Base-by-base conservation (phyloP, 2,888 invertebrate genomes). In the Epirrhoe tristata region DNA sequence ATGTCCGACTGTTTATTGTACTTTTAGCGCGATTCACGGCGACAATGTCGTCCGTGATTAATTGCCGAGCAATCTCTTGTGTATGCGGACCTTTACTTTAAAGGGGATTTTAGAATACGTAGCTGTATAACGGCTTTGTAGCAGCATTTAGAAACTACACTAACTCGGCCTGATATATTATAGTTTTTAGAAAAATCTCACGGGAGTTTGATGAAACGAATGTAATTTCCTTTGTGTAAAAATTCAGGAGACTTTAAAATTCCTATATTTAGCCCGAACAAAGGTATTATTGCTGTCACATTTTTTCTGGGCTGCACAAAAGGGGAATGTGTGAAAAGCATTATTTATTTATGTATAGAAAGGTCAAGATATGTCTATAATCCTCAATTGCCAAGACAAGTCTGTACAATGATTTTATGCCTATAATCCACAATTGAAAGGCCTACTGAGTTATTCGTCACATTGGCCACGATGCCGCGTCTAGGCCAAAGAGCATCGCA, bases 11-110 rank as follows among this genome's bases (percentile, higher is more conserved):
- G 59, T 67, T 63, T 63, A 63, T 56, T 52, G 67, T 63, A 60
- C 67, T 67, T 67, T 63, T 63, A 67, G 67, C 60, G 50, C 66
- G 52, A 67, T 67, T 46, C 59, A 48, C 36, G 48, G 61, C 66
- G 62, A 63, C 66, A 67, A 59, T 57, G 63, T 63, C 60, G 53
- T 48, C 12, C 12, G 56, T 57, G 67, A 67, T 67, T 63, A 63
- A 67, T 54, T 56, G 53, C 2, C 36, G 24, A 31, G 52, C 32
- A 56, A 63, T 67, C 67, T 60, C 53, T 67, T 53, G 63, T 63
- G 63, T 63, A 53, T 48, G 57, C 31, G 52, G 17, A 53, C 50
- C 59, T 67, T 63, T 67, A 63, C 56, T 65, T 65, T 16, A 48
- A 34, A 48, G 12, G 34, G 50, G 55, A 43, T 32, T 61, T 55